These are phyloP conservation scores for Fregetta grallaria DNA, from an alignment of 2,113 vertebrate genomes.

Conservation along the genomic window DNA sequence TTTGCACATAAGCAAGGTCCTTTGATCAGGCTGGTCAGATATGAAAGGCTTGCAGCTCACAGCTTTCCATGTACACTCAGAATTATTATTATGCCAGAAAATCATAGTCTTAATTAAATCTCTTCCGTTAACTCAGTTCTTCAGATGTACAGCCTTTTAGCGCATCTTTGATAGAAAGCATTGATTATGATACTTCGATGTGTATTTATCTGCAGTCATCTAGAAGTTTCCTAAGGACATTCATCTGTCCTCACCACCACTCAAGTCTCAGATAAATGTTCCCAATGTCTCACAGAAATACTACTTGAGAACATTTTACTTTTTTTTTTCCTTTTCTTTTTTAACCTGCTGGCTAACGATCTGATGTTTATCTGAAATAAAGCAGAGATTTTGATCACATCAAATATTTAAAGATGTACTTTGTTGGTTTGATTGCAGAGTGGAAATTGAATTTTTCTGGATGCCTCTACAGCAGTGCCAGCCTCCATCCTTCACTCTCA, in stretches of 20 bases:
- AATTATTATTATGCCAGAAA: conserved; percentile 27
- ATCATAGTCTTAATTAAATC: conserved; percentile 52
- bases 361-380: conserved; percentile 15
- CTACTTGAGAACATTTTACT: background rate
- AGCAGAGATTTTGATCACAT: background rate
- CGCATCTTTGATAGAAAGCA: conserved; percentile 15
- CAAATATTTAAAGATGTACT: background rate
- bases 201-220: conserved; percentile 28
- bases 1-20: background rate
- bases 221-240: conserved; percentile 2
- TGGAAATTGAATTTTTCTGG: background rate
- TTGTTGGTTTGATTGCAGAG: background rate
- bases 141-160: conserved; percentile 16
- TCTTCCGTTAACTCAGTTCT: background rate
- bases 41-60: background rate
- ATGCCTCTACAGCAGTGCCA: background rate
- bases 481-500: background rate
- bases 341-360: background rate
- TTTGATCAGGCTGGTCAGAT: conserved; percentile 46
- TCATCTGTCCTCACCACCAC: background rate
- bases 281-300: background rate
- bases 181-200: background rate
- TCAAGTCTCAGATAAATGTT: background rate
- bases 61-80: background rate
- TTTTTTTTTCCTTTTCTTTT: background rate